A percentile compares a stretch with the other conserved stretches of the same genome.
phyloP scores from a whole-genome alignment of 2,113 vertebrate species.

The Camelus dromedarius region DNA sequence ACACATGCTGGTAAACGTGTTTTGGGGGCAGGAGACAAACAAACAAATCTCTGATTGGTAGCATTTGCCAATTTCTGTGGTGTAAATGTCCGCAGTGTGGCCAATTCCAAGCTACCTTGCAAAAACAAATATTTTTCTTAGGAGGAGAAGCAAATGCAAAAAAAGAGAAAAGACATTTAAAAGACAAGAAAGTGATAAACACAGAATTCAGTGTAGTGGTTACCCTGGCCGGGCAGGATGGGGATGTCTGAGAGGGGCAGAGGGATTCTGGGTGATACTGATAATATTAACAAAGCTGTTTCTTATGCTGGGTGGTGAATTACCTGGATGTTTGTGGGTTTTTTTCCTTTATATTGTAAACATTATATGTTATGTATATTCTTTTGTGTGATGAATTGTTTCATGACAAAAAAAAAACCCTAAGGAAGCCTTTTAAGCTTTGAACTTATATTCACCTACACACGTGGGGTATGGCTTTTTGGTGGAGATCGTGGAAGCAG shows the following conservation, averaged over 20 bases:
- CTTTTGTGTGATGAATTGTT: slow-evolving; percentile 42
- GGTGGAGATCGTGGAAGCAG: not conserved
- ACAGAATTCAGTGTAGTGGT: not conserved
- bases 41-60: not conserved
- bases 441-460: not conserved
- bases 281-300: not conserved
- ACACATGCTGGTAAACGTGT: not conserved
- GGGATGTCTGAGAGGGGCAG: too few species aligned
- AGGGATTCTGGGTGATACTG: too few species aligned
- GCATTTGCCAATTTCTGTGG: not conserved
- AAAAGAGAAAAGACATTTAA: not conserved
- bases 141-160: not conserved
- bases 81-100: slow-evolving; percentile 1
- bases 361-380: not conserved
- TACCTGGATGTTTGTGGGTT: not conserved
- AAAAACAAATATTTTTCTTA: slow-evolving; percentile 20
- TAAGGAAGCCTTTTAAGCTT: slow-evolving; percentile 7
- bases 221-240: accelerated
- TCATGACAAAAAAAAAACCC: not conserved
- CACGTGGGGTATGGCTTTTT: not conserved
- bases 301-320: not conserved
- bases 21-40: not conserved
- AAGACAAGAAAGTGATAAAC: not conserved
- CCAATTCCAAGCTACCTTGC: not conserved
- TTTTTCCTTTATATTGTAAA: not conserved